Evolutionary conservation across 2,888 invertebrate genomes (phyloP).

Genomic region (Heliconius cydno): DNA sequence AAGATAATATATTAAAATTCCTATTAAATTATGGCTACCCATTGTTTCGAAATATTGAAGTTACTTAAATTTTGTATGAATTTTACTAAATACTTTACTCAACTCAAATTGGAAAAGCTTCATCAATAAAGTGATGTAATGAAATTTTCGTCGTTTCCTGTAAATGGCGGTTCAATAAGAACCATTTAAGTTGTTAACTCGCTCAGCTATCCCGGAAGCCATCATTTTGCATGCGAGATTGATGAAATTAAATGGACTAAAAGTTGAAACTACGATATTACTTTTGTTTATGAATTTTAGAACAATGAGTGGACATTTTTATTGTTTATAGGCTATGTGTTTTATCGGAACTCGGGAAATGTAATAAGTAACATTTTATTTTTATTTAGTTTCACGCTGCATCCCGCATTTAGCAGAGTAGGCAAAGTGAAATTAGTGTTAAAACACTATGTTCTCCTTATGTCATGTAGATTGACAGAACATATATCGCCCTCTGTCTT

Average conservation of each 20-base stretch:
- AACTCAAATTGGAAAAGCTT: conserved; percentile 15
- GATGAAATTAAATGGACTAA: background rate
- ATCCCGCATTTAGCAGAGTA: no score
- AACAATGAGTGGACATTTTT: background rate
- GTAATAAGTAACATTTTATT: background rate
- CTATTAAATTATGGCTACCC: background rate
- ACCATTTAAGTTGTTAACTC: conserved; percentile 17
- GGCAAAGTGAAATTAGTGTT: no score
- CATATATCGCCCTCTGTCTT: no score
- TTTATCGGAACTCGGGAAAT: background rate
- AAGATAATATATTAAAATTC: background rate
- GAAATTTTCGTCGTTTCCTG: conserved; percentile 1
- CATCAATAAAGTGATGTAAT: conserved; percentile 10
- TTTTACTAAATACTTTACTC: background rate
- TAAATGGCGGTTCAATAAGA: conserved; percentile 10
- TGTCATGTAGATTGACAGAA: no score
- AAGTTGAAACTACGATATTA: background rate
- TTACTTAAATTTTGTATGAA: background rate
- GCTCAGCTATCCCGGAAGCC: background rate
- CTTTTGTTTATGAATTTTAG: background rate
- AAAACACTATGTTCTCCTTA: no score
- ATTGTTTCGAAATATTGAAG: background rate
- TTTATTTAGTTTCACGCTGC: no score
- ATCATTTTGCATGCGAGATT: background rate
- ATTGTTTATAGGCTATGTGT: background rate